Base-by-base conservation (phyloP, 2,797 vertebrate genomes). In the Enteromius afrohamiltoni region DNA sequence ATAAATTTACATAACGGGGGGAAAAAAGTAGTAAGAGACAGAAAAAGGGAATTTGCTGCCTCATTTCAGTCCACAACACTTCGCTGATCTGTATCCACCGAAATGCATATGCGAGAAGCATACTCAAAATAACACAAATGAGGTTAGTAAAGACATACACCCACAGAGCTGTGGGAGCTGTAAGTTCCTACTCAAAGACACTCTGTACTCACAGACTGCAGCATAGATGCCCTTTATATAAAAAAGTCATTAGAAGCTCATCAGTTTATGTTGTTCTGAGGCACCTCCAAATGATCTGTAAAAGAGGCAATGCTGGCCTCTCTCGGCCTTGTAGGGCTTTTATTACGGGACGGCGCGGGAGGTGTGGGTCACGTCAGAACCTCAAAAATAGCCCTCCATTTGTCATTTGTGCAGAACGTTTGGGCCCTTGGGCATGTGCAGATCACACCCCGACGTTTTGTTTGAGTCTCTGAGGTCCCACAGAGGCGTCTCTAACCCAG, bases 371-470 rank as follows among this genome's bases (percentile, higher is more conserved):
- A 93, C 86, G 87, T 87, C 51, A 83, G 89, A 90, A 89, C 89
- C 91, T 90, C 53, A 88, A 95, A 94, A 95, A 95, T 93, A 94
- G 93, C 89, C 85, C 90, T 92, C 92, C 93, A 94, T 95, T 94
- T 93, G 89, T 94, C 93, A 94, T 93, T 90, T 86, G 53, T 47
- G 26, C 34, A 76, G 73, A 88, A 89, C 88, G 87, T 91, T 90
- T 83, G 83, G 87, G 80, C 83, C 79, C 89, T 91, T 88, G 88
- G 86, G 89, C 90, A 90, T 88, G 88, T 87, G 85, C 84, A 85
- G 90, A 88, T 90, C 90, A 88, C 85, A 80, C 88, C 90, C 88
- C 87, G 26, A 90, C 42, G 86, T 89, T 92, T 88, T 91, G 91
- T 92, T 94, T 93, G 65, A 91, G 91, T 88, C 88, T 86, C 88